These are phyloP conservation scores for Pseudomugil tenellus DNA, from an alignment of 2,797 vertebrate genomes.

Conservation along the genomic window DNA sequence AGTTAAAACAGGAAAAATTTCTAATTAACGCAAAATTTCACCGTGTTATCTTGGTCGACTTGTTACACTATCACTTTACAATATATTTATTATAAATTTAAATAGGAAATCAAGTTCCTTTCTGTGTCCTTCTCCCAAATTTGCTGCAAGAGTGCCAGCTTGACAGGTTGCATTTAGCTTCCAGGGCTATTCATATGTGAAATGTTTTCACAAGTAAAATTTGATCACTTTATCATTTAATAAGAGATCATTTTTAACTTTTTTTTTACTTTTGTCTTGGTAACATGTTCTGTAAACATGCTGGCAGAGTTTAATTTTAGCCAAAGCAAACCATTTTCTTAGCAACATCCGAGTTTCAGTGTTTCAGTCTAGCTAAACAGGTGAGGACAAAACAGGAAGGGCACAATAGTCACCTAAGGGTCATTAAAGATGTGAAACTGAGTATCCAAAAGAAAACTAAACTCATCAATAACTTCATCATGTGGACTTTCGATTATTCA, in stretches of 20 bases:
- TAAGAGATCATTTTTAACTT: no score
- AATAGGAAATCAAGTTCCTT: not conserved
- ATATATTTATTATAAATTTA: not conserved
- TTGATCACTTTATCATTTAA: not conserved
- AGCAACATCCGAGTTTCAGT: not conserved
- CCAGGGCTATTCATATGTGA: no score
- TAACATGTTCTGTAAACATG: not conserved
- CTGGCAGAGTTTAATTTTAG: not conserved
- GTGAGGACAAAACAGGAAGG: not conserved
- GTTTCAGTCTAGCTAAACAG: not conserved
- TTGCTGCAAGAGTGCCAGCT: slow-evolving; percentile 18
- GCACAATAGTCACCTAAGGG: not conserved
- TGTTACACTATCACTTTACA: not conserved
- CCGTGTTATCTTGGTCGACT: not conserved
- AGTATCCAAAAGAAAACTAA: not conserved
- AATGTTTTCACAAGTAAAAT: not conserved
- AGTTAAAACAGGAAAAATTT: not conserved
- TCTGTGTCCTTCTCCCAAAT: not conserved
- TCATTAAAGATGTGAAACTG: not conserved
- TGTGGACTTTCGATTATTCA: not conserved
- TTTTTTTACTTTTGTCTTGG: not conserved
- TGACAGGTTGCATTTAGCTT: not conserved
- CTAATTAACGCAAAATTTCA: not conserved
- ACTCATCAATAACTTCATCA: no score
- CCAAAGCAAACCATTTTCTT: not conserved